Evolutionary conservation across 2,113 vertebrate genomes (phyloP).

Genomic region (Raja brachyura): DNA sequence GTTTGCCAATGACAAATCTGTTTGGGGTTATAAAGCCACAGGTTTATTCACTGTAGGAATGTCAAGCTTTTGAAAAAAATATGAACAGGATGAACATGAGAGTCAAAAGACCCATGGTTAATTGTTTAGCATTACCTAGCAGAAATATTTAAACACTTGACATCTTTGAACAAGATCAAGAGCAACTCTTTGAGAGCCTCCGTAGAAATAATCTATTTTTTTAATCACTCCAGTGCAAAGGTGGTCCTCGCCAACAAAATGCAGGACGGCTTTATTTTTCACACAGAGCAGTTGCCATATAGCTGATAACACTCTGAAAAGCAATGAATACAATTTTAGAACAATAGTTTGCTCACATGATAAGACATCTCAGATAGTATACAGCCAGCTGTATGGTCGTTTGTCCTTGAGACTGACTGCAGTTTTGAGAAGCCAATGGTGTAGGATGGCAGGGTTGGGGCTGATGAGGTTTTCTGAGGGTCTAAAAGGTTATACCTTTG

Average conservation of each 20-base stretch:
- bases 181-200: not conserved
- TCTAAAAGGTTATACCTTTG: conserved; percentile 59
- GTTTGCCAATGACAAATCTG: not conserved
- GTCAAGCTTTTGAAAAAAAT: not conserved
- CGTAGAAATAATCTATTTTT: conserved; percentile 42
- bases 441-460: conserved; percentile 45
- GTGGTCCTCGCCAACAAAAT: conserved; percentile 61
- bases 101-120: too few species aligned
- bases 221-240: conserved; percentile 63
- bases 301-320: conserved; percentile 84
- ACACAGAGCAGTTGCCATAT: conserved; percentile 72
- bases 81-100: not conserved
- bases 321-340: conserved; percentile 86
- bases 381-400: conserved; percentile 58
- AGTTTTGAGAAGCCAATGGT: conserved; percentile 59
- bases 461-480: conserved; percentile 41
- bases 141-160: not conserved
- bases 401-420: conserved; percentile 69
- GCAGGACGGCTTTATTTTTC: conserved; percentile 59
- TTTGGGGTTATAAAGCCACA: not conserved
- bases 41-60: not conserved
- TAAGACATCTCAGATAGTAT: conserved; percentile 64
- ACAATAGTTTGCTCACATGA: conserved; percentile 67
- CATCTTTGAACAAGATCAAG: not conserved
- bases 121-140: not conserved